Percentiles rank a stretch among this genome's conserved stretches.
phyloP scores from a whole-genome alignment of 2,113 vertebrate species.

The Chrysochloris asiatica region DNA sequence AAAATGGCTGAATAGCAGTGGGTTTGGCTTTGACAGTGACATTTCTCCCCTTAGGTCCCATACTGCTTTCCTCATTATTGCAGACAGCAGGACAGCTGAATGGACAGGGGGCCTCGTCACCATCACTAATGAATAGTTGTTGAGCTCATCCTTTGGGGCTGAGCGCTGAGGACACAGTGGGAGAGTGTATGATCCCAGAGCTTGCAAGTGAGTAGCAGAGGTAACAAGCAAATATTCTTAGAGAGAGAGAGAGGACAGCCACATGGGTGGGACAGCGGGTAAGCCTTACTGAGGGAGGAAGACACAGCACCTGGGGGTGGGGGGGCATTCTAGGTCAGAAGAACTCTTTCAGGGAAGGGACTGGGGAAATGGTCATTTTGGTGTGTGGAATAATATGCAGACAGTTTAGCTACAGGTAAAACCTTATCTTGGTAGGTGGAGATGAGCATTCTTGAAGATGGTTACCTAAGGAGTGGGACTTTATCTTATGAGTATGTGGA shows the following conservation, averaged over 20 bases:
- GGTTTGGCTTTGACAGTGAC: neutral
- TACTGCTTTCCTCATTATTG: neutral
- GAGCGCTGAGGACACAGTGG: conserved; percentile 8
- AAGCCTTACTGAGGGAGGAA: neutral
- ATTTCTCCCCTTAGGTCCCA: neutral
- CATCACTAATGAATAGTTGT: conserved; percentile 51
- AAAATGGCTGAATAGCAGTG: neutral
- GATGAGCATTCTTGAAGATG: neutral
- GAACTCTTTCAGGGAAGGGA: neutral
- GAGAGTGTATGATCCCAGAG: neutral
- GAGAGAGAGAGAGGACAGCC: neutral
- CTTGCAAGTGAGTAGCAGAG: neutral
- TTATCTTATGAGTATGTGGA: neutral
- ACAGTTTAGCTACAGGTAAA: neutral
- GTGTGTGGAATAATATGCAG: neutral
- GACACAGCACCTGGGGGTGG: neutral
- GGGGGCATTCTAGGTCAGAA: neutral
- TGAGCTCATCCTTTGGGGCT: neutral
- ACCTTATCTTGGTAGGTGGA: neutral
- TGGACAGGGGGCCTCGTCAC: conserved; percentile 5
- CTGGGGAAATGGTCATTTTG: neutral
- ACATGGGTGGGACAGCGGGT: neutral
- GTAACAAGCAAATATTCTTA: neutral
- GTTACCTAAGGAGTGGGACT: neutral
- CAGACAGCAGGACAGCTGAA: conserved; percentile 50